Conservation (phyloP, 2,797 vertebrate genomes). For the Betta splendens region DNA sequence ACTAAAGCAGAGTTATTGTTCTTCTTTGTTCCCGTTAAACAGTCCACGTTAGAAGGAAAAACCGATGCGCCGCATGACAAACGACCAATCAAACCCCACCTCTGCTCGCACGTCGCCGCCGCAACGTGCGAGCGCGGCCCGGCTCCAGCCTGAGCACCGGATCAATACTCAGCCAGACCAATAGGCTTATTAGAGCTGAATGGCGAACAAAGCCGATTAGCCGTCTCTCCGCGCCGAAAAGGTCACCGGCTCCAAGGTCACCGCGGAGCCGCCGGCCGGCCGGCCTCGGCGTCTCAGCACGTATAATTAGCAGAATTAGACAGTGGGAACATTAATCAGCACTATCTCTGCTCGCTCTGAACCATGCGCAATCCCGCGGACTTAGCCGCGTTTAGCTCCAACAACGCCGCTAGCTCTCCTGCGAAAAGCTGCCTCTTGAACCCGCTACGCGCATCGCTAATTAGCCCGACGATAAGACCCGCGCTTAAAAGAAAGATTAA, state of each 20-base stretch:
- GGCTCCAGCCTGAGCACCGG: constrained; percentile 51
- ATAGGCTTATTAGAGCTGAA: constrained; percentile 78
- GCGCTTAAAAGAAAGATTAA: constrained; percentile 1
- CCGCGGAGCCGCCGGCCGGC: constrained; percentile 27
- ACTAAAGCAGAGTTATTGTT: constrained; percentile 27
- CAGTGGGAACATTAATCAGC: constrained; percentile 59
- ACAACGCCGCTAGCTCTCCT: constrained; percentile 8
- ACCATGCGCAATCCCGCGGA: constrained; percentile 42
- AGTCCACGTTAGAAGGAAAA: constrained; percentile 27
- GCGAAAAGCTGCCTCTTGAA: constrained; percentile 5
- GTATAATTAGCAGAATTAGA: constrained; percentile 61
- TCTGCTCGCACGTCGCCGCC: constrained; percentile 32
- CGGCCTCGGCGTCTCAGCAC: constrained; percentile 30
- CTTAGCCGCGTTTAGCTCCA: constrained; percentile 34
- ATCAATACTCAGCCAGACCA: constrained; percentile 76
- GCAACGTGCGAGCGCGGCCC: constrained; percentile 45
- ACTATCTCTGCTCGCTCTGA: constrained; percentile 14
- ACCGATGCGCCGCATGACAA: constrained; percentile 24
- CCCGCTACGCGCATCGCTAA: background rate
- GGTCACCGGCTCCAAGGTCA: constrained; percentile 76
- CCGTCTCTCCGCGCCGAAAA: constrained; percentile 58
- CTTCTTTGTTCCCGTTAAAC: constrained; percentile 29
- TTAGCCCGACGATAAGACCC: background rate
- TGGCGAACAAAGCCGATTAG: constrained; percentile 77
- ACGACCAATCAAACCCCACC: constrained; percentile 23